phyloP scores from a whole-genome alignment of 2,888 invertebrate species.

The Campoletis raptor region DNA sequence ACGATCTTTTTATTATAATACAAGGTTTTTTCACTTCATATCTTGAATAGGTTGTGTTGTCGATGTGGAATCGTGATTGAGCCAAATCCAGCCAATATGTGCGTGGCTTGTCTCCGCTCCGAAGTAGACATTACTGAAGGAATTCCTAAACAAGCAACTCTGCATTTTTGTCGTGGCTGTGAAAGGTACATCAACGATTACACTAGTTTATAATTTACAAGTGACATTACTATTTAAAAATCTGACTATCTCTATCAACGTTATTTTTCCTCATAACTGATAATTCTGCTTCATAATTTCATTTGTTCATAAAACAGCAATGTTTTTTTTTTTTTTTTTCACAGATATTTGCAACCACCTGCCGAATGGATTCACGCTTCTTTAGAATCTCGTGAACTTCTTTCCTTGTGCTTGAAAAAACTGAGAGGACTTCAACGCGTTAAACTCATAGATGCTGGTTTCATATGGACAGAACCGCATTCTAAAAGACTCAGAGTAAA shows the following conservation, averaged over 20 bases:
- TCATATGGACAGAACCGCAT: conserved; percentile 99
- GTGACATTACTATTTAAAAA: neutral
- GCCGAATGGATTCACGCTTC: conserved; percentile 94
- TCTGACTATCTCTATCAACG: neutral
- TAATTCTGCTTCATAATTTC: neutral
- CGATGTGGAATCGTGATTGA: conserved; percentile 96
- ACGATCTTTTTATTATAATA: neutral
- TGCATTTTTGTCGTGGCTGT: conserved; percentile 97
- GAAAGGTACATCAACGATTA: conserved; percentile 88
- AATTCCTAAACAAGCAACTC: conserved; percentile 96
- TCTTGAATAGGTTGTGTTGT: conserved; percentile 91
- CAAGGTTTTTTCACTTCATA: neutral
- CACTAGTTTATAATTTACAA: neutral
- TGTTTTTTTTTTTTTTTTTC: neutral
- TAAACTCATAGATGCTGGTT: conserved; percentile 97
- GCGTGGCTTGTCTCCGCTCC: conserved; percentile 96
- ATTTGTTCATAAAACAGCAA: neutral
- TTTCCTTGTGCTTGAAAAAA: conserved; percentile 96
- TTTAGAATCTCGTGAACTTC: conserved; percentile 95
- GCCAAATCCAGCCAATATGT: conserved; percentile 99
- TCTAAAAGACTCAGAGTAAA: conserved; percentile 97
- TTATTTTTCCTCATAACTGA: too few relatives aligned
- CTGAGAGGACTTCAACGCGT: conserved; percentile 95
- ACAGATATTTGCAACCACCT: conserved; percentile 95
- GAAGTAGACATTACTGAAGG: conserved; percentile 98